These are phyloP conservation scores for Dryobates pubescens DNA, from an alignment of 2,797 vertebrate species.

Conservation along the genomic window DNA sequence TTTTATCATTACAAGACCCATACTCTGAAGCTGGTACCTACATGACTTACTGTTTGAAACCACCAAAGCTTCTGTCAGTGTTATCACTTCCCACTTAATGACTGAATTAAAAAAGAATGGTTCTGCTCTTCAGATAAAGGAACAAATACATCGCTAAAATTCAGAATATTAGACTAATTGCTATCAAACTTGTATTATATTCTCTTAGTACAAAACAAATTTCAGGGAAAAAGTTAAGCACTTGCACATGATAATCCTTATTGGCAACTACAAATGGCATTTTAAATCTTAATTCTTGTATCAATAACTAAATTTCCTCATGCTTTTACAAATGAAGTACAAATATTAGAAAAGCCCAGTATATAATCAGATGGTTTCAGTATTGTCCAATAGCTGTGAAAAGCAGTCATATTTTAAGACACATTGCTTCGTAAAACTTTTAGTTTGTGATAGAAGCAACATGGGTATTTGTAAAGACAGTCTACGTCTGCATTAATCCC, in stretches of 20 bases:
- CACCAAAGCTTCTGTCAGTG: not conserved
- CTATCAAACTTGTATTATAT: not conserved
- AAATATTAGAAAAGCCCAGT: not conserved
- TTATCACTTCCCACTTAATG: not conserved
- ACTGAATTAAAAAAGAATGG: not conserved
- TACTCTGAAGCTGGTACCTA: not conserved
- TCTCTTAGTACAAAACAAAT: not conserved
- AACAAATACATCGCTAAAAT: not conserved
- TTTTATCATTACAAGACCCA: not conserved
- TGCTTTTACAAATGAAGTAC: not conserved
- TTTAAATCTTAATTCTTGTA: not conserved
- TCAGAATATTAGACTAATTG: not conserved
- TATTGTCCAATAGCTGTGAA: not conserved
- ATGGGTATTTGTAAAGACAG: not conserved
- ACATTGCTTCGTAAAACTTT: not conserved
- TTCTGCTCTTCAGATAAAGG: not conserved
- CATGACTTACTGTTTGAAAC: not conserved
- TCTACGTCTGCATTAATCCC: slow-evolving; percentile 24
- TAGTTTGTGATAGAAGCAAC: not conserved
- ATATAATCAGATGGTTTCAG: not conserved
- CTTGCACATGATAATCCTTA: not conserved
- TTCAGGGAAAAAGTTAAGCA: not conserved
- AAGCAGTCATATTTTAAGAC: not conserved
- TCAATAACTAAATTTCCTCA: not conserved
- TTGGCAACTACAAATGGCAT: not conserved